A percentile compares a stretch with the other conserved stretches of the same genome.
These are phyloP conservation scores for Amblyraja radiata DNA, from an alignment of 2,797 vertebrate species.

Conservation along the genomic window DNA sequence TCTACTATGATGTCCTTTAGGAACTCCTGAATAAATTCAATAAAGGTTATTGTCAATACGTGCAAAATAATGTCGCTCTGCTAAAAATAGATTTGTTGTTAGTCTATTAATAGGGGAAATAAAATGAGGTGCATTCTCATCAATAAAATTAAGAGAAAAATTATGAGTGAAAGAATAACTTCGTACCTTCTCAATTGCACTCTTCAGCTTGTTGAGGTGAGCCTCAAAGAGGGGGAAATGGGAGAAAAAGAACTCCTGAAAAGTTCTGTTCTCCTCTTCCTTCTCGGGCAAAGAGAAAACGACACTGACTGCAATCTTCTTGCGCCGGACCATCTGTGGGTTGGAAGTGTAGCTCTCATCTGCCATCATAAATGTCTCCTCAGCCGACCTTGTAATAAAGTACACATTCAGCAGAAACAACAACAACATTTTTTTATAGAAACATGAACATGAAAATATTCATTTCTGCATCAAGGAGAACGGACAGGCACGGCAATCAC, in stretches of 20 bases:
- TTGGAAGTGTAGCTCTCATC: slow-evolving; percentile 73
- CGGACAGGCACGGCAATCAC: not conserved
- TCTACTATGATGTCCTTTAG: not conserved
- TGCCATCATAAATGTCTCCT: slow-evolving; percentile 76
- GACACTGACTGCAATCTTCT: slow-evolving; percentile 75
- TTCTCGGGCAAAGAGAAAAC: slow-evolving; percentile 70
- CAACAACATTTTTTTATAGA: not conserved
- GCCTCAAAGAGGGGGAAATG: slow-evolving; percentile 79
- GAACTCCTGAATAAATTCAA: slow-evolving; percentile 11
- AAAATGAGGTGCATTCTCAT: not conserved
- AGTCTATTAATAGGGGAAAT: not conserved
- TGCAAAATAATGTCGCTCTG: not conserved
- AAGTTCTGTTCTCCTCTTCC: slow-evolving; percentile 66
- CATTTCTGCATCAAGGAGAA: not conserved
- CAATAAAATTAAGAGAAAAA: not conserved
- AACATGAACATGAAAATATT: not conserved
- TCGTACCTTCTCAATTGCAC: slow-evolving; percentile 73
- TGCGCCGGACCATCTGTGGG: slow-evolving; percentile 67
- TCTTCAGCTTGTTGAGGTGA: slow-evolving; percentile 78
- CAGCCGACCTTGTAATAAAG: slow-evolving; percentile 59
- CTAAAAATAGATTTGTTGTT: not conserved
- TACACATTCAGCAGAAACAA: not conserved
- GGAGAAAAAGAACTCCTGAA: slow-evolving; percentile 78
- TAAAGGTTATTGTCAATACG: not conserved
- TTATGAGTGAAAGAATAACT: not conserved